Base-by-base conservation (phyloP, 1,140 invertebrate species). In the Zaprionus inermis region DNA sequence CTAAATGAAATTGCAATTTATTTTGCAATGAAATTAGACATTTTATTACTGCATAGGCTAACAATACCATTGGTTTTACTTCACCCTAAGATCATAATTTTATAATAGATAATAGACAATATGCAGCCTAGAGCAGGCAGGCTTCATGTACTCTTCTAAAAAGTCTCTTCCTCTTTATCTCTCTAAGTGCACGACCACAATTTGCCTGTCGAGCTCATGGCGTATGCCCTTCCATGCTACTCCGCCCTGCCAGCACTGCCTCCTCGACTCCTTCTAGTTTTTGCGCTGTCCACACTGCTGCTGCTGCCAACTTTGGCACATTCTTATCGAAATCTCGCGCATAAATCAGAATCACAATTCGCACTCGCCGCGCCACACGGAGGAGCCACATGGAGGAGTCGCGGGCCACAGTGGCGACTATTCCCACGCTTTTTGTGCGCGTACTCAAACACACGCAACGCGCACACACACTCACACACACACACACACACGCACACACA, bases 301-400 rank as follows among this genome's bases (percentile, higher is more conserved):
- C 7, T 46, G 16, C 44, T 49, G 44, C 22, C 63, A 65, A 67
- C 55, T 55, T 71, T 68, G 83, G 72, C 82, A 71, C 76, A 75
- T 82, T 79, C 72, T 61, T 79, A 88, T 88, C 83, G 64, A 66
- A 71, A 83, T 77, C 76, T 79, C 56, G 46, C 24, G 77, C 84
- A 88, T 88, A 88, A 88, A 88, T 88, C 83, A 88, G 72, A 72
- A 75, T 84, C 75, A 65, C 65, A 78, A 69, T 72, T 66, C 63
- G 63, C 73, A 60, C 72, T 32, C 36, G 66, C 68, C 67, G 59
- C 74, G 30, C 61, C 56, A 44, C 49, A 57, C 54, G 59, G 44
- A 41, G 24, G 58, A 41, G n/a, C 24, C 14, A 14, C 36, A 60
- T 68, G 64, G 52, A 16, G 38, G n/a, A 44, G 38, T 60, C 61